phyloP scores from a whole-genome alignment of 2,113 vertebrate species.

The Microtus ochrogaster region DNA sequence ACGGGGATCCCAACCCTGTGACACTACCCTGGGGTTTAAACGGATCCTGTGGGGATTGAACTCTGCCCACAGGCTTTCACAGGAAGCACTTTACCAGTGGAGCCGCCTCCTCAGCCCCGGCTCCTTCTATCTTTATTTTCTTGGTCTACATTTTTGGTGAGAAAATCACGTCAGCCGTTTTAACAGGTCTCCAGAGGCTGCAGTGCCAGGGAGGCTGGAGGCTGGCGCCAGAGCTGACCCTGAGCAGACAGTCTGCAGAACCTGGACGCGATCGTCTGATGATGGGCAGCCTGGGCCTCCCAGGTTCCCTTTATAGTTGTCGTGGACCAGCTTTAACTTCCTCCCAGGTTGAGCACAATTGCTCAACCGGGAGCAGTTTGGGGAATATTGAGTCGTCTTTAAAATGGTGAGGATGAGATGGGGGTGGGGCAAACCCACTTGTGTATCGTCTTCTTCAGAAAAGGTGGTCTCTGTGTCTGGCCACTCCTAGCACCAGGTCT shows the following conservation, averaged over 20 bases:
- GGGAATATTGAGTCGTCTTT: neutral
- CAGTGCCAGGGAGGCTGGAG: neutral
- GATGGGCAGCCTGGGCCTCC: neutral
- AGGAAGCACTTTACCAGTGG: neutral
- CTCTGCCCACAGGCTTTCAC: neutral
- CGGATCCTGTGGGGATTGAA: neutral
- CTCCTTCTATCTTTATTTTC: neutral
- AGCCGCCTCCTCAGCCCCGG: neutral
- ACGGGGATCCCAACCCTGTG: neutral
- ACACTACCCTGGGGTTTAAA: neutral
- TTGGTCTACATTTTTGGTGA: neutral
- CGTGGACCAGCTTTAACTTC: constrained; percentile 9
- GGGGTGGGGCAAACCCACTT: neutral
- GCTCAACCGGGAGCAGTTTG: neutral
- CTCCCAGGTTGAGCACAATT: constrained; percentile 5
- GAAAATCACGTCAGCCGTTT: neutral
- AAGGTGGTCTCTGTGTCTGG: neutral
- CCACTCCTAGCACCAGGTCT: neutral
- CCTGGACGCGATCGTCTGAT: neutral
- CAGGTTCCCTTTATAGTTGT: constrained; percentile 71
- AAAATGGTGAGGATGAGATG: neutral
- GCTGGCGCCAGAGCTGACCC: neutral
- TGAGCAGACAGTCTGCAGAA: neutral
- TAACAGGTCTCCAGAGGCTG: neutral
- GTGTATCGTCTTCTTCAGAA: fast-evolving